Conservation (phyloP, 2,797 vertebrate genomes). For the Phataginus tricuspis region DNA sequence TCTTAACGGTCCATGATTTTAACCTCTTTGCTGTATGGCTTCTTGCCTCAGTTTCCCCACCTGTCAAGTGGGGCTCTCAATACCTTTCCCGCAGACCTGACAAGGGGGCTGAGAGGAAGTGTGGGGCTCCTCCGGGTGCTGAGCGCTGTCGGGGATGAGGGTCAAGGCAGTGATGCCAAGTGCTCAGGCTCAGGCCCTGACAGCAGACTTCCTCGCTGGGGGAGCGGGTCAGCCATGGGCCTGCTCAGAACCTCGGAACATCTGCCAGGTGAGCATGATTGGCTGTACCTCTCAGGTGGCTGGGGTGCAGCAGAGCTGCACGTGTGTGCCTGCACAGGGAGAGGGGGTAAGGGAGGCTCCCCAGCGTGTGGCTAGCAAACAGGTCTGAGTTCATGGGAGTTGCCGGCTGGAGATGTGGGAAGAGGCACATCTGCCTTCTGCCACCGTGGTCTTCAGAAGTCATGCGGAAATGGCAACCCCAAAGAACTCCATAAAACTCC, state of each 20-base stretch:
- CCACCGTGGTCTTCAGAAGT: background rate
- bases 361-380: accelerated
- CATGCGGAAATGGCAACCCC: background rate
- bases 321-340: too few species aligned
- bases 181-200: background rate
- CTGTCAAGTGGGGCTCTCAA: background rate
- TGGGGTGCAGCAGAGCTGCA: background rate
- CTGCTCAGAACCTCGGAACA: background rate
- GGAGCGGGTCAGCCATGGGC: accelerated
- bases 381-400: background rate
- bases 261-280: background rate
- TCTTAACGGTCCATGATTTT: background rate
- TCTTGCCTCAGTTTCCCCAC: background rate
- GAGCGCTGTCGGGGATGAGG: accelerated
- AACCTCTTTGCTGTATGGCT: background rate
- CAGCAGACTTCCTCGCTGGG: accelerated
- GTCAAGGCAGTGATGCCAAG: accelerated
- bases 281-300: accelerated
- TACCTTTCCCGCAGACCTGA: background rate
- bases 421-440: accelerated
- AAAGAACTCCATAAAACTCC: slow-evolving; percentile 76
- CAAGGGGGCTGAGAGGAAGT: background rate
- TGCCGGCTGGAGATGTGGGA: accelerated
- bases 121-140: background rate
- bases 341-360: background rate